These are phyloP conservation scores for Tetranychus piercei DNA, from an alignment of 2,888 invertebrate genomes.

Conservation along the genomic window DNA sequence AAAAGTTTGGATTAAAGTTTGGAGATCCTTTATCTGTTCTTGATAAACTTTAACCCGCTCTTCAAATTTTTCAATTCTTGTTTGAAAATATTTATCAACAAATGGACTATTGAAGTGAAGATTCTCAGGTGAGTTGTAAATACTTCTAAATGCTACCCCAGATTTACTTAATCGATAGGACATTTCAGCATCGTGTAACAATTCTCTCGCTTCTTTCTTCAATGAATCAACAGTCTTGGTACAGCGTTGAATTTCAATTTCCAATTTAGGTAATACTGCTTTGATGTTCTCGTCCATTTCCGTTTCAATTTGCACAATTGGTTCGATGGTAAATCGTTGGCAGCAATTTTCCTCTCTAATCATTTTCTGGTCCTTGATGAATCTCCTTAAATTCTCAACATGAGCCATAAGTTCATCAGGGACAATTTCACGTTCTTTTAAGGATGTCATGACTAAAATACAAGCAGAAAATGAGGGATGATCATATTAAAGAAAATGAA, in stretches of 20 bases:
- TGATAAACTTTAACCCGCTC: slow-evolving; percentile 20
- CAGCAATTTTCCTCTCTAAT: slow-evolving; percentile 22
- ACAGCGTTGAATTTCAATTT: slow-evolving; percentile 20
- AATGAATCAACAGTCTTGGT: slow-evolving; percentile 17
- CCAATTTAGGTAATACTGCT: slow-evolving; percentile 19
- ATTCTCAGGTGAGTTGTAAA: slow-evolving; percentile 8
- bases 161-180: slow-evolving; percentile 18
- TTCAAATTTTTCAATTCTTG: slow-evolving; percentile 16
- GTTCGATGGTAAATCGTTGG: slow-evolving; percentile 19
- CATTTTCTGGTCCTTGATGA: slow-evolving; percentile 19
- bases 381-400: slow-evolving; percentile 19
- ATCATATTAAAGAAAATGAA: neutral
- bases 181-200: slow-evolving; percentile 19
- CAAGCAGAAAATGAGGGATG: neutral
- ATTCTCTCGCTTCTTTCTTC: slow-evolving; percentile 20
- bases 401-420: slow-evolving; percentile 20
- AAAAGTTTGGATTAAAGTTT: slow-evolving; percentile 14
- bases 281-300: slow-evolving; percentile 19
- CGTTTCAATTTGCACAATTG: slow-evolving; percentile 20
- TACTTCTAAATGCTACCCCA: slow-evolving; percentile 10
- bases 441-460: neutral
- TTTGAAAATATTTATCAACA: slow-evolving; percentile 19
- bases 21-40: slow-evolving; percentile 20
- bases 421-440: slow-evolving; percentile 12
- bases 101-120: slow-evolving; percentile 16